A percentile compares a stretch with the other conserved stretches of the same genome.
Conservation (phyloP, 1,140 invertebrate species). For the Sitophilus oryzae region DNA sequence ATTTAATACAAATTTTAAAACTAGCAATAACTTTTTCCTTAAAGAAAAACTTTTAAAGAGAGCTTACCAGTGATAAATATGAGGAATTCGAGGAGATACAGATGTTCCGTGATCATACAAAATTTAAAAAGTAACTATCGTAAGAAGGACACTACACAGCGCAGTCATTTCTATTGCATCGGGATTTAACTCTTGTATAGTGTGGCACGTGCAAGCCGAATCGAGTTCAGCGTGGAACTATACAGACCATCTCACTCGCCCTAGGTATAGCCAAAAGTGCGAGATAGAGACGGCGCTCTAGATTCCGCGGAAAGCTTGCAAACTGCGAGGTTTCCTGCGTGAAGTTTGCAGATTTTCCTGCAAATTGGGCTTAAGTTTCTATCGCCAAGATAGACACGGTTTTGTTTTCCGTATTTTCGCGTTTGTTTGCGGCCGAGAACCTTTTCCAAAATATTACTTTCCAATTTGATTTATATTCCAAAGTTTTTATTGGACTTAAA, state of each 20-base stretch:
- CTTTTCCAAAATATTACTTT: slow-evolving; percentile 4
- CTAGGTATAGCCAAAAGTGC: slow-evolving; percentile 20
- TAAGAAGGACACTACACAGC: slow-evolving; percentile 13
- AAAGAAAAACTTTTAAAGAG: too few species aligned
- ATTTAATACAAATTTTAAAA: too few species aligned
- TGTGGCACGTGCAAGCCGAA: slow-evolving; percentile 13
- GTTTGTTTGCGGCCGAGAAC: too few species aligned
- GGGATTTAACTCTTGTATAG: slow-evolving; percentile 4
- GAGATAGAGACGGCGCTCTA: slow-evolving; percentile 19
- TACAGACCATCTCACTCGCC: slow-evolving; percentile 18
- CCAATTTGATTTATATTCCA: too few species aligned
- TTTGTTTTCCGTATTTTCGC: neutral
- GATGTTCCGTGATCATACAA: slow-evolving; percentile 10
- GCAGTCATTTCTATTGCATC: slow-evolving; percentile 20
- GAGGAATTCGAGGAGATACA: slow-evolving; percentile 9
- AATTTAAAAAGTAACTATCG: slow-evolving; percentile 20
- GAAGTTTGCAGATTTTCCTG: slow-evolving; percentile 15
- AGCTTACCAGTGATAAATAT: slow-evolving; percentile 6
- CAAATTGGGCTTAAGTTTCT: slow-evolving; percentile 10
- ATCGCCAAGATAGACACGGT: neutral
- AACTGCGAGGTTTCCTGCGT: slow-evolving; percentile 18
- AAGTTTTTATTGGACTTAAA: too few species aligned
- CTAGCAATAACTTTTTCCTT: too few species aligned
- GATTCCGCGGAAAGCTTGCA: slow-evolving; percentile 13
- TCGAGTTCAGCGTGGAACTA: slow-evolving; percentile 14